These are phyloP conservation scores for Sebastes hubbsi DNA, from an alignment of 2,797 vertebrate species.

Conservation along the genomic window DNA sequence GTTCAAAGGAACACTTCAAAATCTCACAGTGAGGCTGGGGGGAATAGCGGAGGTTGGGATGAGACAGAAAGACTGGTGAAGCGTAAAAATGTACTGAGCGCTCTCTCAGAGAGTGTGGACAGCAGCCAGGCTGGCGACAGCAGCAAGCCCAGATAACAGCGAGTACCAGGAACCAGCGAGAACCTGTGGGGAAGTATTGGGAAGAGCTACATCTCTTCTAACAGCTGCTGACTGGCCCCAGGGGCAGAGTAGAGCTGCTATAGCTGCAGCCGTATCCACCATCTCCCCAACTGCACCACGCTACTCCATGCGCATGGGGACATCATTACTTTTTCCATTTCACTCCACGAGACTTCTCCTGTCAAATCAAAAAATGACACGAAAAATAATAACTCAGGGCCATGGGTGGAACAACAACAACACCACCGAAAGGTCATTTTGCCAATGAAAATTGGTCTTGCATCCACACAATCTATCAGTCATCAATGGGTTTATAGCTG, in stretches of 20 bases:
- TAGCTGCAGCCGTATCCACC: constrained; percentile 41
- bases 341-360: constrained; percentile 60
- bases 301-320: constrained; percentile 36
- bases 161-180: constrained; percentile 53
- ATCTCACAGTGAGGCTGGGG: constrained; percentile 47
- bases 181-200: constrained; percentile 55
- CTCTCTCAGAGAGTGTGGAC: constrained; percentile 59
- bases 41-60: constrained; percentile 49
- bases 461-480: constrained; percentile 61
- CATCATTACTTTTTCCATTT: constrained; percentile 72
- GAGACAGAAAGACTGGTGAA: constrained; percentile 58
- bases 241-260: constrained; percentile 48
- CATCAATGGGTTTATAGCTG: constrained; percentile 50
- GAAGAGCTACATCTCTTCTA: constrained; percentile 45
- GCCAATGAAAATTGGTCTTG: constrained; percentile 54
- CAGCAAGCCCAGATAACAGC: constrained; percentile 65
- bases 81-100: constrained; percentile 62
- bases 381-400: constrained; percentile 66
- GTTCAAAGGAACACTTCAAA: constrained; percentile 59
- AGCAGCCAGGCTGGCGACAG: constrained; percentile 63
- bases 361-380: constrained; percentile 64
- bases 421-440: constrained; percentile 67
- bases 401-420: constrained; percentile 37
- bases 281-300: constrained; percentile 45
- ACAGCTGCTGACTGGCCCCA: constrained; percentile 71